These are phyloP conservation scores for Elachura formosa DNA, from an alignment of 2,113 vertebrate species.

Conservation along the genomic window DNA sequence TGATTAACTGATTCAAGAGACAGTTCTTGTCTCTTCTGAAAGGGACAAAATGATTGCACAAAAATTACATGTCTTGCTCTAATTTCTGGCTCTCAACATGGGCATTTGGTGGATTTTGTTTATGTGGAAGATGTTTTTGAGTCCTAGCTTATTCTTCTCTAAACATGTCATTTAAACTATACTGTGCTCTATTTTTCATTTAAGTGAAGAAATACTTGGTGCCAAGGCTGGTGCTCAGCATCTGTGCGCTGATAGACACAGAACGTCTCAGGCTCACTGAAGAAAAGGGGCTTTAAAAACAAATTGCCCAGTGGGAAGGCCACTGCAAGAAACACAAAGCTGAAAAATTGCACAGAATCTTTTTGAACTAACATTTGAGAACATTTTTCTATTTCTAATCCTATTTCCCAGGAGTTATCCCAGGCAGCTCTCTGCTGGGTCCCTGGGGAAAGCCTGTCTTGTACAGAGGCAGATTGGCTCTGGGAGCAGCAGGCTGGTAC, in stretches of 20 bases:
- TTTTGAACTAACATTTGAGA: not conserved
- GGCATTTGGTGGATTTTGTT: conserved; percentile 1
- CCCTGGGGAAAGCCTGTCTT: not conserved
- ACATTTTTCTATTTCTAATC: not conserved
- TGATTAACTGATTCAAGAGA: conserved; percentile 57
- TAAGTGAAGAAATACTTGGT: not conserved
- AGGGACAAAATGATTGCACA: conserved; percentile 35
- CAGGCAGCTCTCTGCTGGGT: not conserved
- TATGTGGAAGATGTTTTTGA: not conserved
- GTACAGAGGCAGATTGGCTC: not conserved
- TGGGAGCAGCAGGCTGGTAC: not conserved
- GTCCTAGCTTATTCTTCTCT: not conserved
- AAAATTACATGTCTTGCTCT: conserved; percentile 38
- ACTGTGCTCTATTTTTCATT: not conserved
- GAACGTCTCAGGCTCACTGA: not conserved
- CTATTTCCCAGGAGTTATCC: not conserved
- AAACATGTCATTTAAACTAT: not conserved
- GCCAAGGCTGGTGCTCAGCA: not conserved
- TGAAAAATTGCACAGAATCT: not conserved
- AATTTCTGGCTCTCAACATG: not conserved
- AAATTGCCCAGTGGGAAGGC: not conserved
- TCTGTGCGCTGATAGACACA: not conserved
- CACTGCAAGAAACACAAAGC: not conserved
- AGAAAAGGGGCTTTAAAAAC: not conserved
- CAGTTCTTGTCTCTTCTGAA: conserved; percentile 34